phyloP scores from a whole-genome alignment of 2,888 invertebrate genomes.

The Cephus nigrinus region DNA sequence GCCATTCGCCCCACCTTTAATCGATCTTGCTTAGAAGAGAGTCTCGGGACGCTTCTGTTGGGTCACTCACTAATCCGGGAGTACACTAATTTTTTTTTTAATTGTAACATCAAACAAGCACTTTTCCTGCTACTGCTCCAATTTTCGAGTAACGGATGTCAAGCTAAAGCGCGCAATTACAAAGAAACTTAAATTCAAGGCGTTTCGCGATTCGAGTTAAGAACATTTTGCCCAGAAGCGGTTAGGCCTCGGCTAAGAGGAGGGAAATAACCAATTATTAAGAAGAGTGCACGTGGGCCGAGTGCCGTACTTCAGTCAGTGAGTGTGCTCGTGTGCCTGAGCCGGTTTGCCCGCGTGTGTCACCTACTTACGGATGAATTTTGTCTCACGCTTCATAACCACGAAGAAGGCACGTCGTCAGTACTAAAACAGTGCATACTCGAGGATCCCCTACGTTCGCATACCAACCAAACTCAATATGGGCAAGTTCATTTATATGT shows the following conservation, averaged over 20 bases:
- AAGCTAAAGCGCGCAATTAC: constrained; percentile 41
- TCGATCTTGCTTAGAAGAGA: neutral
- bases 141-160: neutral
- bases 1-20: neutral
- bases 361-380: constrained; percentile 35
- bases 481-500: neutral
- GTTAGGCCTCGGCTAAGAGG: constrained; percentile 17
- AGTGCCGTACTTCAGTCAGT: constrained; percentile 31
- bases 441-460: neutral
- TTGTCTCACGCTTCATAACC: constrained; percentile 27
- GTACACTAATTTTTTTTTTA: neutral
- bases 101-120: neutral
- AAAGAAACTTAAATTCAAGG: constrained; percentile 51
- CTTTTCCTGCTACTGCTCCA: neutral
- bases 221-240: constrained; percentile 7
- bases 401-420: constrained; percentile 1
- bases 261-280: constrained; percentile 56
- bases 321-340: neutral
- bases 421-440: neutral
- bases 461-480: neutral
- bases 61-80: neutral
- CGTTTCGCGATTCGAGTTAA: constrained; percentile 19
- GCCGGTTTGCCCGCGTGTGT: constrained; percentile 25
- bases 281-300: constrained; percentile 46
- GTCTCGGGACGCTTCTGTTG: neutral